phyloP scores from a whole-genome alignment of 2,797 vertebrate genomes.

The Neosilurus hyrtlii region DNA sequence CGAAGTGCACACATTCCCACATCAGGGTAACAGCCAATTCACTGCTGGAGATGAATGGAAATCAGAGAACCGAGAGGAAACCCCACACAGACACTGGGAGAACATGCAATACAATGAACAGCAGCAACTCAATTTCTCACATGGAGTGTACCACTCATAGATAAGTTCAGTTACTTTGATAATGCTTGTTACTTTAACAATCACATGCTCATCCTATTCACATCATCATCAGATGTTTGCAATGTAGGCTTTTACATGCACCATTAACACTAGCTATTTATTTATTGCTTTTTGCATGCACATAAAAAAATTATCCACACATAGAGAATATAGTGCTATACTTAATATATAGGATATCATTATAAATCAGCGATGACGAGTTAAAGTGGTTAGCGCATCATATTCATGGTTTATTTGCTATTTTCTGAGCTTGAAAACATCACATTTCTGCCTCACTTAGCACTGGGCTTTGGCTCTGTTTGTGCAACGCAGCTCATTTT shows the following conservation, averaged over 20 bases:
- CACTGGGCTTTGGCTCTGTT: neutral
- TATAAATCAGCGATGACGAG: neutral
- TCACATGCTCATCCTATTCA: neutral
- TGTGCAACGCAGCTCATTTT: neutral
- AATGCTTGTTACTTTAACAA: neutral
- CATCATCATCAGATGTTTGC: neutral
- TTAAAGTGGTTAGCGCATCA: neutral
- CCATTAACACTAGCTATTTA: neutral
- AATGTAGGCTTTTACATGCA: neutral
- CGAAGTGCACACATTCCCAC: too few species aligned
- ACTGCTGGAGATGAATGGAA: neutral
- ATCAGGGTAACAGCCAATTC: neutral
- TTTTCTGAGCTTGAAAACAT: neutral
- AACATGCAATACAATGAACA: neutral
- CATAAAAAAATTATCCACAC: neutral
- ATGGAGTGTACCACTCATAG: neutral
- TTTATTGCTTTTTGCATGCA: neutral
- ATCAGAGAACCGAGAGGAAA: neutral
- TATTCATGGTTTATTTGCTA: neutral
- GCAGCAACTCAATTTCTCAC: too few species aligned
- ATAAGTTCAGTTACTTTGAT: neutral
- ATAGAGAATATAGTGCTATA: too few species aligned
- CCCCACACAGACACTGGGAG: neutral
- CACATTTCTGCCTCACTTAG: neutral
- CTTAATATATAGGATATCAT: too few species aligned